phyloP scores from a whole-genome alignment of 2,888 invertebrate genomes.

The Pterostichus madidus region DNA sequence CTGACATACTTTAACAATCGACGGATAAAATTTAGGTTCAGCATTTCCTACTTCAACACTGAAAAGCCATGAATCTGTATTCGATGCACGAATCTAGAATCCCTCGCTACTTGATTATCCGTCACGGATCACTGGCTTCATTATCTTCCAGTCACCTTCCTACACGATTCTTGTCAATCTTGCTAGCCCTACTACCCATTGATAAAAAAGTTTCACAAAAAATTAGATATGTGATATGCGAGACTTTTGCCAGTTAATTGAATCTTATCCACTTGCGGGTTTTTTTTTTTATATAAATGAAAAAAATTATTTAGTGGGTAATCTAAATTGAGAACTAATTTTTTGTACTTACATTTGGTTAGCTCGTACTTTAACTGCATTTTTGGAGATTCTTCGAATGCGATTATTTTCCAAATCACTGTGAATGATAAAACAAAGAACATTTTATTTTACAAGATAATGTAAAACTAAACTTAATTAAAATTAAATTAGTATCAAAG shows the following conservation, averaged over 20 bases:
- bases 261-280: not conserved
- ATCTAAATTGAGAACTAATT: not conserved
- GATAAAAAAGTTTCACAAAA: not conserved
- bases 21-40: no score
- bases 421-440: constrained; percentile 68
- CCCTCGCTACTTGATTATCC: constrained; percentile 31
- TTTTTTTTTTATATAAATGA: not conserved
- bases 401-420: constrained; percentile 77
- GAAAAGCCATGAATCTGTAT: constrained; percentile 61
- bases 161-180: not conserved
- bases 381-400: constrained; percentile 74
- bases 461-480: no score
- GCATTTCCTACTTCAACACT: not conserved
- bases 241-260: not conserved
- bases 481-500: no score
- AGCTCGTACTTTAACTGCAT: constrained; percentile 74
- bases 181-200: not conserved
- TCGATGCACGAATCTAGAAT: constrained; percentile 68
- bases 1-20: no score
- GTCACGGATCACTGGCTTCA: constrained; percentile 20
- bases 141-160: not conserved
- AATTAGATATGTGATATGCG: not conserved
- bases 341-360: constrained; percentile 76
- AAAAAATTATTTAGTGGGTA: not conserved
- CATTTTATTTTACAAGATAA: not conserved